Conservation (phyloP, 30 jellyfish, hydroid and myxozoan genomes). For the Clytia hemisphaerica region DNA sequence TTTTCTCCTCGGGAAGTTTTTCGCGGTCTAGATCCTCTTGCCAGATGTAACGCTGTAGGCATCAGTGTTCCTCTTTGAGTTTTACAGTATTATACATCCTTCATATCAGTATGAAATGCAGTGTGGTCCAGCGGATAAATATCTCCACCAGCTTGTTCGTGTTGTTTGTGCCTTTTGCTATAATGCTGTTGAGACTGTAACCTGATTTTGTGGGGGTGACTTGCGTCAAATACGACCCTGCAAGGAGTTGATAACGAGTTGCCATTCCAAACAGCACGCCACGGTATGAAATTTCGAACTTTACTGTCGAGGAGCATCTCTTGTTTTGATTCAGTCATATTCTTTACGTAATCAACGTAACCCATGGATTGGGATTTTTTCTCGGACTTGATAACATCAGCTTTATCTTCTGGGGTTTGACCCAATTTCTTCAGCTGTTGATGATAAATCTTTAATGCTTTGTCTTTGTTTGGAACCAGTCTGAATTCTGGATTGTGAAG, state of each 20-base stretch:
- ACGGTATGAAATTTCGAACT: not conserved
- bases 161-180: not conserved
- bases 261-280: not conserved
- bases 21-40: constrained; percentile 20
- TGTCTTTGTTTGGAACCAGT: not conserved
- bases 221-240: not conserved
- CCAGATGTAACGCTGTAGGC: constrained; percentile 24
- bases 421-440: no score
- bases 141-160: no score
- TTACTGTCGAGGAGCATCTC: not conserved
- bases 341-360: not conserved
- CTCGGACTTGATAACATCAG: not conserved
- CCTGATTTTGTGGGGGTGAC: not conserved
- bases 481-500: not conserved
- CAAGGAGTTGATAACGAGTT: not conserved
- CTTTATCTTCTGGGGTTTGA: no score
- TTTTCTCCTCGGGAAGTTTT: constrained; percentile 12
- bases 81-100: constrained; percentile 1
- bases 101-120: no score
- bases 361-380: not conserved
- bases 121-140: no score
- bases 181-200: not conserved
- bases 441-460: not conserved
- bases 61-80: constrained; percentile 3
- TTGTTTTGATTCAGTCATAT: not conserved